Conservation (phyloP, 2,888 invertebrate species). For the Dromius quadrimaculatus region DNA sequence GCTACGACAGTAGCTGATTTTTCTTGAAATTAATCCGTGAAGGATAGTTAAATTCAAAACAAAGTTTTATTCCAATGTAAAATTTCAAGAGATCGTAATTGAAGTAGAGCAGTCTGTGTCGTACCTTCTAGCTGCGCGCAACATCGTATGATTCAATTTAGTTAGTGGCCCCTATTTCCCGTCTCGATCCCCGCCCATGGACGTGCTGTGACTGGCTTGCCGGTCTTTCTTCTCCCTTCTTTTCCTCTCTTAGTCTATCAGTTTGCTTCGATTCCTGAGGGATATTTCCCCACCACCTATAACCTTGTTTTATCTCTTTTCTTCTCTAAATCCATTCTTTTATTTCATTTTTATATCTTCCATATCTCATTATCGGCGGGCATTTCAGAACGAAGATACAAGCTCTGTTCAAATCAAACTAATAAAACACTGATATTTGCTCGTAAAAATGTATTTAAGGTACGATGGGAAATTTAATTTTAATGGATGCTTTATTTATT, state of each 20-base stretch:
- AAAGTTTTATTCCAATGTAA: too few relatives aligned
- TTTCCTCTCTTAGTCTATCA: too few relatives aligned
- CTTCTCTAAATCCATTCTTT: constrained; percentile 58
- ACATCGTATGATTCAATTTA: constrained; percentile 23
- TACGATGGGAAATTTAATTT: constrained; percentile 48
- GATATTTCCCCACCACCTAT: constrained; percentile 56
- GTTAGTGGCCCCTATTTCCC: constrained; percentile 17
- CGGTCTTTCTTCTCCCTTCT: too few relatives aligned
- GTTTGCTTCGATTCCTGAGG: constrained; percentile 54
- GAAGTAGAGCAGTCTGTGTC: too few relatives aligned
- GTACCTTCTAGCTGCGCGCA: too few relatives aligned
- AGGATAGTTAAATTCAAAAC: too few relatives aligned
- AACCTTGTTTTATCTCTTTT: constrained; percentile 59
- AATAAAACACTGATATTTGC: constrained; percentile 48
- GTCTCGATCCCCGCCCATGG: constrained; percentile 52
- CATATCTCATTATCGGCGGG: constrained; percentile 59
- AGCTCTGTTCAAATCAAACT: constrained; percentile 45
- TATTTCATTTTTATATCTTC: constrained; percentile 60
- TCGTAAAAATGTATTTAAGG: constrained; percentile 50
- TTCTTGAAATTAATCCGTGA: too few relatives aligned
- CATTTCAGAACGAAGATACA: constrained; percentile 43
- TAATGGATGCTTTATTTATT: constrained; percentile 48
- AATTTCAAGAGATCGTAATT: too few relatives aligned
- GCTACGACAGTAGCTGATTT: too few relatives aligned
- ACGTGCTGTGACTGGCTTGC: constrained; percentile 51